Evolutionary conservation across 2,888 invertebrate genomes (phyloP).

Genomic region (Lobophora halterata): DNA sequence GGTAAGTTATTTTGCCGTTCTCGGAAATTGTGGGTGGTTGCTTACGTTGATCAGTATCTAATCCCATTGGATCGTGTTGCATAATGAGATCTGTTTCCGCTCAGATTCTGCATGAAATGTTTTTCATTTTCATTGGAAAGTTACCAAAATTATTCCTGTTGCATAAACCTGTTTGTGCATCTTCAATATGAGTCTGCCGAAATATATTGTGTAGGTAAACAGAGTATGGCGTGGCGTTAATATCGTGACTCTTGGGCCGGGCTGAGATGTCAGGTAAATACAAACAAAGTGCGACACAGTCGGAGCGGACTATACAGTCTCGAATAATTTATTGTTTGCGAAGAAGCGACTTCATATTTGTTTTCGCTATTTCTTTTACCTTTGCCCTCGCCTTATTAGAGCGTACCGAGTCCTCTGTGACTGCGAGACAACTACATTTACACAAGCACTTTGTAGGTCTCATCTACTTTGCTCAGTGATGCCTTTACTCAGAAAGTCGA

Average conservation of each 20-base stretch:
- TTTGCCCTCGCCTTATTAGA: slow-evolving; percentile 43
- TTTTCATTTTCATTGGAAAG: too few relatives aligned
- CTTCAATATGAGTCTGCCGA: slow-evolving; percentile 31
- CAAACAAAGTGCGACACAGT: slow-evolving; percentile 51
- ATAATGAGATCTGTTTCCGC: slow-evolving; percentile 19
- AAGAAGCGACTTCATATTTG: slow-evolving; percentile 55
- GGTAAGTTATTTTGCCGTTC: slow-evolving; percentile 52
- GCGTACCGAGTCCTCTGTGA: slow-evolving; percentile 44
- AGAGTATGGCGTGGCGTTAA: slow-evolving; percentile 35
- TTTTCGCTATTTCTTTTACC: slow-evolving; percentile 47
- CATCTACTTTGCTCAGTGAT: slow-evolving; percentile 33
- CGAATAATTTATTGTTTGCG: slow-evolving; percentile 60
- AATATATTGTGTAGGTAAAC: slow-evolving; percentile 33
- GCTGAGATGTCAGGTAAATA: slow-evolving; percentile 46
- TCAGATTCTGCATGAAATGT: slow-evolving; percentile 5
- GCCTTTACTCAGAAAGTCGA: slow-evolving; percentile 12
- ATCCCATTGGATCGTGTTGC: slow-evolving; percentile 23
- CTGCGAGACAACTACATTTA: slow-evolving; percentile 41
- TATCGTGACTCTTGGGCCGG: slow-evolving; percentile 37
- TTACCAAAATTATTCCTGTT: neutral
- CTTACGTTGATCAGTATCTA: slow-evolving; percentile 33
- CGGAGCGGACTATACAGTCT: slow-evolving; percentile 37
- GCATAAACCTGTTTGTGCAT: too few relatives aligned
- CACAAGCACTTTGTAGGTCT: slow-evolving; percentile 38
- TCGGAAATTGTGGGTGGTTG: slow-evolving; percentile 35